Evolutionary conservation across 2,113 vertebrate species (phyloP).

Genomic region (Sander vitreus): DNA sequence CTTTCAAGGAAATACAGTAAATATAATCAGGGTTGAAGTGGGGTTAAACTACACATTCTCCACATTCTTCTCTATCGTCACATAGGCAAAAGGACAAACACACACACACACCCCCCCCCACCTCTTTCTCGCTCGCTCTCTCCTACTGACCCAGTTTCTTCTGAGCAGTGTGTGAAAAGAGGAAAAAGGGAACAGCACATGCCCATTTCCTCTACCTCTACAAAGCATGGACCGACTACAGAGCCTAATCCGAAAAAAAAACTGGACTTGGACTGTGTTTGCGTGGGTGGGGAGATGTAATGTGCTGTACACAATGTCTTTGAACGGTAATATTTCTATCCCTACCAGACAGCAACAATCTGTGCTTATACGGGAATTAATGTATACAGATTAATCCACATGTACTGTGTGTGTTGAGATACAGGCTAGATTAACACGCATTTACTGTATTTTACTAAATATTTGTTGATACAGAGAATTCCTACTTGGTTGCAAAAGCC

Average conservation of each 20-base stretch:
- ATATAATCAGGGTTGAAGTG: slow-evolving; percentile 40
- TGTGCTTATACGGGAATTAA: background rate
- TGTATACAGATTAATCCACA: background rate
- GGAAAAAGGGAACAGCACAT: slow-evolving; percentile 60
- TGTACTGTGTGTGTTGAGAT: background rate
- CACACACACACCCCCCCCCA: background rate
- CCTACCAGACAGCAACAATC: background rate
- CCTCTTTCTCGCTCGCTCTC: slow-evolving; percentile 38
- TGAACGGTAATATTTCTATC: background rate
- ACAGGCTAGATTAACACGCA: background rate
- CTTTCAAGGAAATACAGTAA: slow-evolving; percentile 64
- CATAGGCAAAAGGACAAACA: slow-evolving; percentile 64
- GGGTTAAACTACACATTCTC: slow-evolving; percentile 66
- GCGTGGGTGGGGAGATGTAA: background rate
- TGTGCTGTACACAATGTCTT: slow-evolving; percentile 4
- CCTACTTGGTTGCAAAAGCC: background rate
- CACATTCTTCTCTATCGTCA: slow-evolving; percentile 63
- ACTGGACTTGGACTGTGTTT: slow-evolving; percentile 3
- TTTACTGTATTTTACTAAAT: background rate
- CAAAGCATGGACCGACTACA: slow-evolving; percentile 53
- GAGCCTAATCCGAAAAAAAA: slow-evolving; percentile 29
- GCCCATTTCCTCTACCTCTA: slow-evolving; percentile 72
- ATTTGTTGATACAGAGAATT: background rate
- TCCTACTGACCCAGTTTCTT: slow-evolving; percentile 79
- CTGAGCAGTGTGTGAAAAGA: slow-evolving; percentile 58